Evolutionary conservation across 2,113 vertebrate genomes (phyloP).

Genomic region (Cervus canadensis): DNA sequence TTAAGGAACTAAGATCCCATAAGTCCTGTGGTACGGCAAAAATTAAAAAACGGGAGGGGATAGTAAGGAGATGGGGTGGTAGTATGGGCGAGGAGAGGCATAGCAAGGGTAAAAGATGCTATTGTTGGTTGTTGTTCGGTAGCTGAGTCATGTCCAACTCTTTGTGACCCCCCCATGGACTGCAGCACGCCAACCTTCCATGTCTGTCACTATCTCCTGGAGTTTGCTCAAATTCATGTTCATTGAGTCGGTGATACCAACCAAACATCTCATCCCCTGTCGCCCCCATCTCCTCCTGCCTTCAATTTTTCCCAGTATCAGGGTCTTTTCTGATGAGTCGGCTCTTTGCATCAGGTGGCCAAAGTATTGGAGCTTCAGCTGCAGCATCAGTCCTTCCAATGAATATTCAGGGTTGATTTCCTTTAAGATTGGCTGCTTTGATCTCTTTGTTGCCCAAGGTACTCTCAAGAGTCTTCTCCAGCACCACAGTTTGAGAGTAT

Average conservation of each 20-base stretch:
- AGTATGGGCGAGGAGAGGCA: too few relatives aligned
- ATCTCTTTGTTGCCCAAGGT: background rate
- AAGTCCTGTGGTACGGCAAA: background rate
- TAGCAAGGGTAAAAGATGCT: background rate
- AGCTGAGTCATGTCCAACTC: background rate
- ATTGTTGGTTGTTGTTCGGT: background rate
- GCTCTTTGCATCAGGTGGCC: background rate
- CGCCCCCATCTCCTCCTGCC: background rate
- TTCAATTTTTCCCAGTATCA: background rate
- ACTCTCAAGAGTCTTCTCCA: background rate
- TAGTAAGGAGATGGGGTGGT: too few relatives aligned
- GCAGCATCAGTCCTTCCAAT: background rate
- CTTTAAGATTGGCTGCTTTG: background rate
- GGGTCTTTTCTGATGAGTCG: background rate
- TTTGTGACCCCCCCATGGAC: background rate
- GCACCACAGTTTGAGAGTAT: background rate
- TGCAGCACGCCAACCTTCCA: background rate
- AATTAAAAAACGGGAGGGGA: fast-evolving
- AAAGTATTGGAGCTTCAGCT: background rate
- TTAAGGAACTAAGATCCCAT: background rate
- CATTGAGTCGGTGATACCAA: background rate
- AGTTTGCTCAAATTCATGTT: background rate
- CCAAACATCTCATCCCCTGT: background rate
- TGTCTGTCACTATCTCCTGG: background rate
- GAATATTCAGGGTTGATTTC: background rate